Conservation (phyloP, 1,140 invertebrate species). For the Holcopasites calliopsidis region DNA sequence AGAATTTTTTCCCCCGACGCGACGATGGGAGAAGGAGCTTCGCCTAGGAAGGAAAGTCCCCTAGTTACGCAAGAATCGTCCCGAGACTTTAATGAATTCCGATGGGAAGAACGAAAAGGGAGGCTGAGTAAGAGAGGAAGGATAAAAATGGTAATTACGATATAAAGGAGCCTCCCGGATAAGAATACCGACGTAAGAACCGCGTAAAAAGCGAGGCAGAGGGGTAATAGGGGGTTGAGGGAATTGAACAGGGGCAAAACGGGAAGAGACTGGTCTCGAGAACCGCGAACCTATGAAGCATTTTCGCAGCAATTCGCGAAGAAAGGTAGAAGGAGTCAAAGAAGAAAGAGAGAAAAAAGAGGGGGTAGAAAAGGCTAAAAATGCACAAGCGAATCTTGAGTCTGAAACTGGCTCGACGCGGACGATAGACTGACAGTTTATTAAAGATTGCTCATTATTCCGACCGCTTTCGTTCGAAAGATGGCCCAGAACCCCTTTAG, state of each 20-base stretch:
- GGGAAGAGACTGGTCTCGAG: conserved; percentile 32
- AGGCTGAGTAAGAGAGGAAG: conserved; percentile 59
- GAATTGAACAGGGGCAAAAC: neutral
- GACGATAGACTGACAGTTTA: conserved; percentile 63
- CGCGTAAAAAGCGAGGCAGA: conserved; percentile 10
- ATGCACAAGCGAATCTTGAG: conserved; percentile 17
- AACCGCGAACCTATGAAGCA: conserved; percentile 65
- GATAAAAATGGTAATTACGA: conserved; percentile 79
- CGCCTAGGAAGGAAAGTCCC: conserved; percentile 60
- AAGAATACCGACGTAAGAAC: conserved; percentile 67
- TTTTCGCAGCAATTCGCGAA: conserved; percentile 43
- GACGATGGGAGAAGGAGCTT: neutral
- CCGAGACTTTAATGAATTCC: conserved; percentile 77
- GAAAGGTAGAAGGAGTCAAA: conserved; percentile 19
- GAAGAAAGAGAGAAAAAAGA: conserved; percentile 3
- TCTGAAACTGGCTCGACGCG: conserved; percentile 11
- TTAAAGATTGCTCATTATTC: conserved; percentile 64
- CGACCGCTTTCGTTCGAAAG: conserved; percentile 30
- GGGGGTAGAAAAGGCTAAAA: neutral
- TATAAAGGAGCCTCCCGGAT: conserved; percentile 73
- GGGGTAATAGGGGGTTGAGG: neutral
- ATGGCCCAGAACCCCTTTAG: neutral
- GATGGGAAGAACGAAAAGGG: conserved; percentile 64
- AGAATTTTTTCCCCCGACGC: conserved; percentile 49
- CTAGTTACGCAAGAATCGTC: conserved; percentile 69